Evolutionary conservation across 1,140 invertebrate genomes (phyloP), one percentile per base, ranked within the genome.

Genomic region (Penaeus japonicus): DNA sequence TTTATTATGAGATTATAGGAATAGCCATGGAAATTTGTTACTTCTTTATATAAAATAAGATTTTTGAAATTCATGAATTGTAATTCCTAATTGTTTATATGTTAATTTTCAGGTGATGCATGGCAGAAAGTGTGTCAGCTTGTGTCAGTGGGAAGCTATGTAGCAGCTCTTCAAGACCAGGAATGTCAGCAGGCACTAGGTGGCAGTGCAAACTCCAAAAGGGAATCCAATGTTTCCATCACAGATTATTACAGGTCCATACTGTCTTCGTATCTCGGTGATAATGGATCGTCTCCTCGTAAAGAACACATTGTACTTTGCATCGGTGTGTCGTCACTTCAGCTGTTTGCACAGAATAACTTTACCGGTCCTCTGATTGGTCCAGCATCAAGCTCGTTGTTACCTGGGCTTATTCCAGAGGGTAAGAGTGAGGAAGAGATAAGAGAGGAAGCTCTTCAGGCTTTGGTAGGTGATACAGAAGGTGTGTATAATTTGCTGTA

Each of bases 261-360:
- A 24, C 17, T 87, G 22, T 54, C 65, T 24, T 17, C 54, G 35
- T 81, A 84, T 39, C 54, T 84, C 10, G 12, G 39, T 65, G 81
- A 79, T 30, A 57, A 62, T 59, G 78, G 22, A 53, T 82, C 47
- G 27, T 30, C 55, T 10, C 27, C 57, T 24, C 75, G 88, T 62
- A 70, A 78, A 53, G 70, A 92, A 70, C 81, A 92, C 81, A 85
- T 92, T 81, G 73, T 93, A 24, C 89, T 95, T 20, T 92, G 91
- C 59, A 90, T 94, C 89, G 95, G 94, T 24, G 92, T 95, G 73
- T 92, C 95, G 22, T 94, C 94, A 87, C 92, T 97, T 20, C 93
- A 96, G 82, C 93, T 94, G 59, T 98, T 97, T 93, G 94, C 96
- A 86, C 95, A 97, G 92, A 93, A 93, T 57, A 98, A 98, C 92